Base-by-base conservation (phyloP, 2,888 invertebrate genomes). In the Apamea epomidion region DNA sequence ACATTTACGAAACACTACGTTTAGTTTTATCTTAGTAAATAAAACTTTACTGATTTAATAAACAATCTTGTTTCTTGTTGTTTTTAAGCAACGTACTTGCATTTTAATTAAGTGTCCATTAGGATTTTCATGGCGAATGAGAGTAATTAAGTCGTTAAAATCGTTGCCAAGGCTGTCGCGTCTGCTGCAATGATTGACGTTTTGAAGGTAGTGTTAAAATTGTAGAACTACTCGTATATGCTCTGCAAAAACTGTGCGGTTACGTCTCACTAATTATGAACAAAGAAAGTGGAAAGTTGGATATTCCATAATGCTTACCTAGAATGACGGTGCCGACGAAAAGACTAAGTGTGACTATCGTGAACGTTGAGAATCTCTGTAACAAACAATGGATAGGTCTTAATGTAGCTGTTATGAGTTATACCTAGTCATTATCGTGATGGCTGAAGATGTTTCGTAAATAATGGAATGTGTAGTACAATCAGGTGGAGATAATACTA, bases 271-370 rank as follows among this genome's bases (percentile, higher is more conserved):
- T 83, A 82, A 76, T 80, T 74, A 81, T 74, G 32, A 75, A 76
- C 71, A 89, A 82, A 81, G 85, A 87, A 88, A 82, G 81, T 87
- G 73, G 84, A 87, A 87, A 87, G 84, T 82, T 82, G 62, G 67
- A 74, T 76, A 77, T 78, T 90, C 76, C 65, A 78, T 74, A 82
- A 77, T 83, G 97, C 98, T 98, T 97, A 99, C 99, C 98, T 97
- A 99, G 97, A 94, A 99, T 99, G 92, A 99, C 98, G 92, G 99
- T 98, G 94, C 99, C 99, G 91, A 99, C 99, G 95, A 99, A 98
- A 87, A 99, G 98, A 94, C 99, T 99, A 92, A 99, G 97, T 89
- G 99, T 99, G 93, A 99, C 99, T 91, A 98, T 98, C 90, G 98
- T 98, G 97, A 99, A 99, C 90, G 99, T 99, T 92, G 99, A 98